Conservation (phyloP, 2,888 invertebrate genomes). For the Aricia artaxerxes region DNA sequence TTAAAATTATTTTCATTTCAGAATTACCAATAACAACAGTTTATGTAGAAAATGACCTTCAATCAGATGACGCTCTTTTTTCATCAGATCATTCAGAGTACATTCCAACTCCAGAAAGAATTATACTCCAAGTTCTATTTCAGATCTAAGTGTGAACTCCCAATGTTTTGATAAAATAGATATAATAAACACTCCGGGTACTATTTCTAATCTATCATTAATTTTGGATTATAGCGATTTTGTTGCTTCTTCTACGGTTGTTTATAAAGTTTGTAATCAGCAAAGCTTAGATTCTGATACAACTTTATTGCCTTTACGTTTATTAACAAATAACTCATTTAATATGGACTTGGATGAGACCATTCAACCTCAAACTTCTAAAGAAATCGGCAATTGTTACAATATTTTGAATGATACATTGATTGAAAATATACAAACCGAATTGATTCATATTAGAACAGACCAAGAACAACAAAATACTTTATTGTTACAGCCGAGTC, state of each 20-base stretch:
- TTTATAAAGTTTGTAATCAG: slow-evolving; percentile 33
- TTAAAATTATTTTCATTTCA: slow-evolving; percentile 32
- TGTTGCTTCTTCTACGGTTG: slow-evolving; percentile 32
- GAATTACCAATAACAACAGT: slow-evolving; percentile 32
- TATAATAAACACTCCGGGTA: slow-evolving; percentile 32
- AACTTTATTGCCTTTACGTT: slow-evolving; percentile 33
- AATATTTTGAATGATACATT: slow-evolving; percentile 32
- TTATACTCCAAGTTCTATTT: slow-evolving; percentile 34
- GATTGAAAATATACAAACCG: slow-evolving; percentile 31
- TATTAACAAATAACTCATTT: slow-evolving; percentile 33
- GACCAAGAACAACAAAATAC: slow-evolving; percentile 25
- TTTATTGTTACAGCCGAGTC: slow-evolving; percentile 31
- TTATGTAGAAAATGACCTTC: slow-evolving; percentile 24
- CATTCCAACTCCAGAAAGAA: slow-evolving; percentile 34
- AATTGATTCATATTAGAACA: slow-evolving; percentile 22
- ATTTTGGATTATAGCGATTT: slow-evolving; percentile 34
- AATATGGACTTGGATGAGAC: slow-evolving; percentile 33
- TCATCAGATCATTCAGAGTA: slow-evolving; percentile 35
- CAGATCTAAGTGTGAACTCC: slow-evolving; percentile 34
- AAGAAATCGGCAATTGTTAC: slow-evolving; percentile 29
- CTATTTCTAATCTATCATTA: slow-evolving; percentile 34
- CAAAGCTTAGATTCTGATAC: slow-evolving; percentile 32
- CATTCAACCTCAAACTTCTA: slow-evolving; percentile 32
- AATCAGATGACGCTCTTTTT: slow-evolving; percentile 29
- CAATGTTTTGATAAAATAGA: slow-evolving; percentile 33